Evolutionary conservation across 2,113 vertebrate species (phyloP), one percentile per base, ranked within the genome.

Genomic region (Phylloscopus whistleri): DNA sequence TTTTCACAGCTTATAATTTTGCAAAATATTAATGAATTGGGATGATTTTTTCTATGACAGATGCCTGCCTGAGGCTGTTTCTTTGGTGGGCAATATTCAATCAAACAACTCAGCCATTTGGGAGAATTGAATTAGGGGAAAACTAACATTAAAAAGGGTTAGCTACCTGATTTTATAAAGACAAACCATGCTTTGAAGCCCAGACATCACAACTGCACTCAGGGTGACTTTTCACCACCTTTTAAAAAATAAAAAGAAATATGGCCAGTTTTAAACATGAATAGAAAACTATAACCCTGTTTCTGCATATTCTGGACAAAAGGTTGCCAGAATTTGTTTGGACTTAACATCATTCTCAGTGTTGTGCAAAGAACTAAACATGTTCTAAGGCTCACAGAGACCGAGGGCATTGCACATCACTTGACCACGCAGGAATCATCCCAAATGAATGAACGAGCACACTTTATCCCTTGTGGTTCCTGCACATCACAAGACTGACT

Each of bases 21-120:
- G 62, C 52, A 84, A 91, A 91, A 89, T 94, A 94, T 72, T 91
- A 87, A 94, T 90, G 64, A 81, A 90, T 63, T 84, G 44, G 79
- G 41, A 26, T 89, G 28, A 84, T 58, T 43, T 74, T 86, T 94
- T 92, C 60, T 74, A 72, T 72, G 73, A 84, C 59, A 93, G 86
- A 87, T 89, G 69, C 56, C 39, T 91, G 77, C 93, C 86, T 94
- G 43, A 89, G 69, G 93, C 76, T 84, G 17, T 79, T 91, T 78
- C 80, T 91, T 94, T 82, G 52, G 77, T 90, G 56, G 52, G 43
- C 35, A 94, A 78, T 69, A 64, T 75, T 92, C 39, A 89, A 2
- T 91, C 89, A 94, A 94, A 87, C 10, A 85, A 53, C 18, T 80
- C 59, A 83, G 5, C 11, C 64, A 52, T 75, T 72, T 68, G 21